A percentile compares a stretch with the other conserved stretches of the same genome.
Evolutionary conservation across 2,888 invertebrate genomes (phyloP).

Genomic region (Amphipoea oculea): DNA sequence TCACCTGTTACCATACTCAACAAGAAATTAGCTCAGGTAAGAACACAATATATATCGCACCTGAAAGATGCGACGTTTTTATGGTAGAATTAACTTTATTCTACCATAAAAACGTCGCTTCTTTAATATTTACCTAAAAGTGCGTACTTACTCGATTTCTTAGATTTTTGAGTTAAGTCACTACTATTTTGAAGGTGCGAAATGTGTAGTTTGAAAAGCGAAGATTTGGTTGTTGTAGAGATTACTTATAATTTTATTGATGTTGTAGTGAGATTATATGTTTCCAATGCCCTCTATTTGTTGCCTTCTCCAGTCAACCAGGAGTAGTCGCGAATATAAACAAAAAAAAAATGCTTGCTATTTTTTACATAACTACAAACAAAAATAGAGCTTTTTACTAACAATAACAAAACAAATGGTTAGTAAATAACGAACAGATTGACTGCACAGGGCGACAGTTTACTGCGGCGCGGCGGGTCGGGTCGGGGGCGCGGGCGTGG

Average conservation of each 20-base stretch:
- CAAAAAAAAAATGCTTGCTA: background rate
- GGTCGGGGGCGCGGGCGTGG: conserved; percentile 82
- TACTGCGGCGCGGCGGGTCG: conserved; percentile 82
- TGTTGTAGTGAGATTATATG: conserved; percentile 23
- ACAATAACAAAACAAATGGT: conserved; percentile 9
- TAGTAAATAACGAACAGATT: conserved; percentile 28
- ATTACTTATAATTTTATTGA: background rate
- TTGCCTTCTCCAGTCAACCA: conserved; percentile 53
- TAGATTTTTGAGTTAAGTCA: no score
- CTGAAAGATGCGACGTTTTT: no score
- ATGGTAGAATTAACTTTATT: no score
- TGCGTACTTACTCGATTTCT: no score
- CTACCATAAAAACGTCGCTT: no score
- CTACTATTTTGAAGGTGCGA: no score
- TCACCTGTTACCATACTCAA: conserved; percentile 86
- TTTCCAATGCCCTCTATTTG: conserved; percentile 43
- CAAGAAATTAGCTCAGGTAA: conserved; percentile 86
- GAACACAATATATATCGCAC: background rate
- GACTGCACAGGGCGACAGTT: conserved; percentile 82
- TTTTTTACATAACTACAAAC: background rate
- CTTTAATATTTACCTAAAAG: no score
- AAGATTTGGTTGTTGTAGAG: conserved; percentile 23
- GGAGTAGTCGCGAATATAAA: conserved; percentile 1
- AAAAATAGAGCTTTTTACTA: conserved; percentile 31
- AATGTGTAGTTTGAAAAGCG: background rate